A percentile compares a stretch with the other conserved stretches of the same genome.
These are phyloP conservation scores for Drosophila sp. DNA, from an alignment of 1,140 invertebrate species.

Conservation along the genomic window DNA sequence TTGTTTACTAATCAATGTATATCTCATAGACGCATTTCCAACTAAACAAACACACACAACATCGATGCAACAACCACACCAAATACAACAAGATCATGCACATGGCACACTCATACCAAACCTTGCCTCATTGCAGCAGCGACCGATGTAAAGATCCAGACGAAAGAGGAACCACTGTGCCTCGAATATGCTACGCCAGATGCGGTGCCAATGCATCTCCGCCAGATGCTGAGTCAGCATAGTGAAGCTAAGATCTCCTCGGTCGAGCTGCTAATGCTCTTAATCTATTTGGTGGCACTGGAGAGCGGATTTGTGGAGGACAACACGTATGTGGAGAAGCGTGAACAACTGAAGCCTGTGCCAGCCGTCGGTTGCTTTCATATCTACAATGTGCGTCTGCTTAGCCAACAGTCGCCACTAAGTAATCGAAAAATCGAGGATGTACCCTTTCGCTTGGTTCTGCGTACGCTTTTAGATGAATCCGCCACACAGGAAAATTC, in stretches of 20 bases:
- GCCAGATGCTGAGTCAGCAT: constrained; percentile 41
- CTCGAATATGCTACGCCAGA: constrained; percentile 60
- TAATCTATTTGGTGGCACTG: constrained; percentile 66
- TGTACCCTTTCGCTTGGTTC: constrained; percentile 29
- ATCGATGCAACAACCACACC: constrained; percentile 24
- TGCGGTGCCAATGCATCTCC: constrained; percentile 57
- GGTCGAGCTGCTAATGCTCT: constrained; percentile 45
- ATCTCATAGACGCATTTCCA: constrained; percentile 31
- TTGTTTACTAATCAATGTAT: constrained; percentile 35
- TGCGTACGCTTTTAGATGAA: constrained; percentile 52
- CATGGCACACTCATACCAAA: background rate
- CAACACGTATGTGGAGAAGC: constrained; percentile 42
- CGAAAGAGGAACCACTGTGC: constrained; percentile 39
- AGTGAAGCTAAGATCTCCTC: constrained; percentile 17
- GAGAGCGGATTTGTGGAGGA: constrained; percentile 65
- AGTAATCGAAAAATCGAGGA: constrained; percentile 31
- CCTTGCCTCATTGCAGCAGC: constrained; percentile 60
- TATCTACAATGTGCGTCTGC: constrained; percentile 59
- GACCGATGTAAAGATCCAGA: background rate
- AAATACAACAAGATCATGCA: constrained; percentile 21
- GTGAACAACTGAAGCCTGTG: constrained; percentile 44
- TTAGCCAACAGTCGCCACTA: constrained; percentile 31
- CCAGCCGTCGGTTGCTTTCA: constrained; percentile 61
- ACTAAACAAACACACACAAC: constrained; percentile 24
- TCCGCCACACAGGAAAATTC: constrained; percentile 8